phyloP scores from a whole-genome alignment of 2,113 vertebrate species.

The Nothobranchius furzeri region DNA sequence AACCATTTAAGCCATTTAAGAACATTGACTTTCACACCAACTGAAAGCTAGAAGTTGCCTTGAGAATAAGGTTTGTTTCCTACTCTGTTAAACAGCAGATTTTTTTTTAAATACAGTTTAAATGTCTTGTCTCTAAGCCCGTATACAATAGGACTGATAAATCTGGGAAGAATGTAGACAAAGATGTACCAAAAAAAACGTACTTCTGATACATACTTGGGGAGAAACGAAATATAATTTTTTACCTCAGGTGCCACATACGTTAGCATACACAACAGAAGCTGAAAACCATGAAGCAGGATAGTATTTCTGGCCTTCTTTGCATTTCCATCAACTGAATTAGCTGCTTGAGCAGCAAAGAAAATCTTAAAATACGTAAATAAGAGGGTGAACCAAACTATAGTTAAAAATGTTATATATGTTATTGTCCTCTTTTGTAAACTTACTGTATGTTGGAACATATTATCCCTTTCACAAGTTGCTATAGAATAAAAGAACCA shows the following conservation, averaged over 20 bases:
- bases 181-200: neutral
- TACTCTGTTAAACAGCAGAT: neutral
- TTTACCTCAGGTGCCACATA: constrained; percentile 26
- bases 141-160: constrained; percentile 69
- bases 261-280: constrained; percentile 50
- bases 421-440: constrained; percentile 40
- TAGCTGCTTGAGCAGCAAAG: constrained; percentile 31
- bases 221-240: neutral
- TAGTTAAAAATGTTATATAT: constrained; percentile 21
- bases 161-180: constrained; percentile 60
- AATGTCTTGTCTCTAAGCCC: constrained; percentile 68
- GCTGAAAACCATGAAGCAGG: constrained; percentile 46
- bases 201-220: neutral
- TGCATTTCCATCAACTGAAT: constrained; percentile 14
- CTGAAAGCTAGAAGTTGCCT: neutral
- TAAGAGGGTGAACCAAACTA: constrained; percentile 54
- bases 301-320: constrained; percentile 45
- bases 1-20: too few species aligned
- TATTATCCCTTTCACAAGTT: constrained; percentile 22
- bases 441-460: constrained; percentile 32
- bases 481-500: constrained; percentile 51
- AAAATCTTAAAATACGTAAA: constrained; percentile 58
- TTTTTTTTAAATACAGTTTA: constrained; percentile 45
- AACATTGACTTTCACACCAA: too few species aligned
- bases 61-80: neutral